Base-by-base conservation (phyloP, 1,140 invertebrate species). In the Pseudomyrmex gracilis region DNA sequence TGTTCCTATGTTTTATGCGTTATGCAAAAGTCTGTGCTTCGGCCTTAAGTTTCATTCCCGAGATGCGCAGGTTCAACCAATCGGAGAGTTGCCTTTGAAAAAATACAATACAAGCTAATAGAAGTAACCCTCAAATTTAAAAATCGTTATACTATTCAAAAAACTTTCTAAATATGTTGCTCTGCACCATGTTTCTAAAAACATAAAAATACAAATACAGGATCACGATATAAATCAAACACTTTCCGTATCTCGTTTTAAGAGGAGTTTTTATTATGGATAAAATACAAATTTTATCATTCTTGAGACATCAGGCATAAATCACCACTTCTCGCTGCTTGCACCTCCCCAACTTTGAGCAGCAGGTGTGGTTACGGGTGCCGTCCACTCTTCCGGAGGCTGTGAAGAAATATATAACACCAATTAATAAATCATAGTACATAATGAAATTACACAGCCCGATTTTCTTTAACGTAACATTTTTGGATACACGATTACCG, bases 331-430 rank as follows among this genome's bases (percentile, higher is more conserved):
- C 22, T 87, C 85, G 55, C 71, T 91, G 34, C 51, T 84, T 17
- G 91, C 82, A 85, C 93, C 94, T 55, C 93, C 93, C 93, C 93
- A 94, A 22, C 91, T 93, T 83, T 86, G 90, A 34, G 91, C 20
- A 49, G 83, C 82, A 17, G 91, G 5, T 7, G 86, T 45, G 5
- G 83, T 84, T 12, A 91, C 24, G 4, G 87, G 22, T 15, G 87
- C 70, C 2, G 91, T 71, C 93, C 93, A 94, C 51, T 93, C 92
- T 9, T 94, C 93, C 8, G 89, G 83, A 55, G 83, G 17, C 92
- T 93, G 15, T 93, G 15, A 71, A 86, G 15, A 66, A 20, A 73
- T 43, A 49, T n/a, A 22, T 58, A 43, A 20, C 10, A 34, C 49
- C 34, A 71, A 66, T 70, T 51, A 68, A 20, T 34, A 34, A 34